These are phyloP conservation scores for Endomychus coccineus DNA, from an alignment of 2,888 invertebrate genomes.

Conservation along the genomic window DNA sequence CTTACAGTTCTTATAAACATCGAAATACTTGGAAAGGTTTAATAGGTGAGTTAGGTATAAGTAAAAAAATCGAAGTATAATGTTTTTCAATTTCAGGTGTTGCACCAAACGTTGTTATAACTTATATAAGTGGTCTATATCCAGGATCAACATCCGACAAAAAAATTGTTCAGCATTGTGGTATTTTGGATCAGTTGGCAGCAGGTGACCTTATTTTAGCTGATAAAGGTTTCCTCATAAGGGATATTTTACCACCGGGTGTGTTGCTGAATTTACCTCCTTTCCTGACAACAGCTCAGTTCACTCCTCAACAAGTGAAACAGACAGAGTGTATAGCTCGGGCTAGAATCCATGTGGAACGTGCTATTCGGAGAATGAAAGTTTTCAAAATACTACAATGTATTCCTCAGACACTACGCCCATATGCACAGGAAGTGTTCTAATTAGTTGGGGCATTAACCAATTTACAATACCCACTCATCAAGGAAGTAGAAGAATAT, in stretches of 20 bases:
- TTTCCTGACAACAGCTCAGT: slow-evolving; percentile 21
- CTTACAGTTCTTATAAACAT: too few species aligned
- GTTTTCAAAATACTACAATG: slow-evolving; percentile 16
- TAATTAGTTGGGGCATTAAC: slow-evolving; percentile 11
- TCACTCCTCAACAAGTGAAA: slow-evolving; percentile 20
- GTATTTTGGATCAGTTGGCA: slow-evolving; percentile 20
- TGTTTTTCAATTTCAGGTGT: too few species aligned
- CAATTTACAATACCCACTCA: slow-evolving; percentile 14
- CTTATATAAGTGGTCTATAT: too few species aligned
- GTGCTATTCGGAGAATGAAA: slow-evolving; percentile 25
- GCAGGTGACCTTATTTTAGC: slow-evolving; percentile 26
- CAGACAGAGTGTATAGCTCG: slow-evolving; percentile 24
- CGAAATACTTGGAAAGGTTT: too few species aligned
- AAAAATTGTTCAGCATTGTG: slow-evolving; percentile 22
- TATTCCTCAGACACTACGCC: slow-evolving; percentile 4
- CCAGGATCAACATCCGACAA: slow-evolving; percentile 24
- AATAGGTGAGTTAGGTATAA: too few species aligned
- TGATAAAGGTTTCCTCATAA: slow-evolving; percentile 27
- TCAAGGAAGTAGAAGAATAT: slow-evolving; percentile 12
- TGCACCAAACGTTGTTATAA: too few species aligned
- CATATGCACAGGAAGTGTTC: slow-evolving; percentile 5
- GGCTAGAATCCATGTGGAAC: slow-evolving; percentile 26
- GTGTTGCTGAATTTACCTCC: slow-evolving; percentile 28
- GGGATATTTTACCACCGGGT: slow-evolving; percentile 24
- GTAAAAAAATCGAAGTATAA: too few species aligned